These are phyloP conservation scores for Cinclus mexicanus DNA, from an alignment of 2,113 vertebrate genomes.

Conservation along the genomic window DNA sequence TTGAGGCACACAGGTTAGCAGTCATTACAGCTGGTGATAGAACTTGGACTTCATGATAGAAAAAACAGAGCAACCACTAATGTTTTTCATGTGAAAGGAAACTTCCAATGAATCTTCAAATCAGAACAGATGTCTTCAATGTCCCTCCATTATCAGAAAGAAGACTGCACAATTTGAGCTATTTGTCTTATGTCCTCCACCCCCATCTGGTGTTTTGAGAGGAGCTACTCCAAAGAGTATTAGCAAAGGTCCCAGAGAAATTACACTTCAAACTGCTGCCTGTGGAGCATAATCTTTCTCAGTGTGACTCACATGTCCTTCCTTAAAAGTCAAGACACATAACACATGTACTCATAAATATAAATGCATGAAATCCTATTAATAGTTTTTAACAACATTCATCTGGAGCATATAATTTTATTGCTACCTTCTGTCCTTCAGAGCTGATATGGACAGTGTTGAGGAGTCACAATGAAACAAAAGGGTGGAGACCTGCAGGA, in stretches of 20 bases:
- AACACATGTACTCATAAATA: background rate
- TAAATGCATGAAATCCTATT: background rate
- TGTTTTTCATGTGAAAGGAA: background rate
- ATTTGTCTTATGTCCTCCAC: background rate
- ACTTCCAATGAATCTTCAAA: background rate
- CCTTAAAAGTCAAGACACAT: background rate
- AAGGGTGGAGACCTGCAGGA: background rate
- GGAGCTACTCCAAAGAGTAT: background rate
- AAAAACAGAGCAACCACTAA: background rate
- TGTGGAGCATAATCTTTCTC: background rate
- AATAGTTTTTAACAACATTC: background rate
- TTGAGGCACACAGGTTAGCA: background rate
- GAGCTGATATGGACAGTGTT: background rate
- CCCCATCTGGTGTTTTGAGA: background rate
- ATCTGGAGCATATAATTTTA: background rate
- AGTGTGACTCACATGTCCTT: background rate
- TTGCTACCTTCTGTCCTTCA: background rate
- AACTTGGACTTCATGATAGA: background rate
- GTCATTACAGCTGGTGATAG: fast-evolving
- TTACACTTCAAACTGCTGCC: background rate
- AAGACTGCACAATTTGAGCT: background rate
- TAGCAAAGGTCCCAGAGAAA: background rate
- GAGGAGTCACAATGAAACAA: background rate
- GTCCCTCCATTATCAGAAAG: background rate
- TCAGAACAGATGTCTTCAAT: background rate